Percentiles rank a stretch among this genome's conserved stretches.
Evolutionary conservation across 2,888 invertebrate species (phyloP).

Genomic region (Anticlea derivata): DNA sequence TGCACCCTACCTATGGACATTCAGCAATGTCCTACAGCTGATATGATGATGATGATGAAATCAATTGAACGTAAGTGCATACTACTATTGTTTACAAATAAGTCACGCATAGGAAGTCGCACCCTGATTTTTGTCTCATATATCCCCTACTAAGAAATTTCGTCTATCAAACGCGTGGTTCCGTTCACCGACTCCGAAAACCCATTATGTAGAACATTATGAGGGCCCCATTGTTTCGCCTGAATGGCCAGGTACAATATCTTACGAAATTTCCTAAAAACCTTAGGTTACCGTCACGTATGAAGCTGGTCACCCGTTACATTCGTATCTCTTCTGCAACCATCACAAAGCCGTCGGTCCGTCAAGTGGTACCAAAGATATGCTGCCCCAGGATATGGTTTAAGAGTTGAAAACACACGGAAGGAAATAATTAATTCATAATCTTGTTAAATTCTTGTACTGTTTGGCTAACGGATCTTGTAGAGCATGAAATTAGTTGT

Average conservation of each 20-base stretch:
- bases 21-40: too few relatives aligned
- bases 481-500: too few relatives aligned
- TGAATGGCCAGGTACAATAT: conserved; percentile 79
- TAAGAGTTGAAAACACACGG: too few relatives aligned
- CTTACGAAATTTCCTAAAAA: conserved; percentile 82
- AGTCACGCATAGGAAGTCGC: conserved; percentile 61
- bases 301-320: conserved; percentile 5
- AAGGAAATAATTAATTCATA: too few relatives aligned
- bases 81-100: conserved; percentile 37
- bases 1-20: too few relatives aligned
- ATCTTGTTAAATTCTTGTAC: too few relatives aligned
- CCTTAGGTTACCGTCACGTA: conserved; percentile 43
- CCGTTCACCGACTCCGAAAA: conserved; percentile 76
- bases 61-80: neutral
- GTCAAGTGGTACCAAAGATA: too few relatives aligned
- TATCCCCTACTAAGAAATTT: conserved; percentile 69
- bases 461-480: too few relatives aligned
- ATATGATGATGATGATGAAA: too few relatives aligned
- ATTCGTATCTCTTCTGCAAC: too few relatives aligned
- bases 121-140: conserved; percentile 69
- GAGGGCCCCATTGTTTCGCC: conserved; percentile 76
- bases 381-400: too few relatives aligned
- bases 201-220: conserved; percentile 77
- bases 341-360: too few relatives aligned
- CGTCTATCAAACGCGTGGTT: conserved; percentile 68